Evolutionary conservation across 2,888 invertebrate species (phyloP).

Genomic region (Heliconius erato): DNA sequence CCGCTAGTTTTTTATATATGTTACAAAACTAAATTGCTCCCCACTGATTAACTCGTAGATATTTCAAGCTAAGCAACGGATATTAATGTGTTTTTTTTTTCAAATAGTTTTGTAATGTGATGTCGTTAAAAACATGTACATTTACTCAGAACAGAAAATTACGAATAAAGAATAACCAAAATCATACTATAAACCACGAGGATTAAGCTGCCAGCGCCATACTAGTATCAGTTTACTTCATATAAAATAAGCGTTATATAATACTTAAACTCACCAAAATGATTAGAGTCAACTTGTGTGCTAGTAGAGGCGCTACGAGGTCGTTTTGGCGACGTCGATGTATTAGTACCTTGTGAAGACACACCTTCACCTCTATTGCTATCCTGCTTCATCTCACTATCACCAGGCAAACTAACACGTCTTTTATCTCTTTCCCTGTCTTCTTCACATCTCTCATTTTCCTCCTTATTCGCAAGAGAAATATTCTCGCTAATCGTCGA

Average conservation of each 20-base stretch:
- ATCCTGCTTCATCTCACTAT: slow-evolving; percentile 81
- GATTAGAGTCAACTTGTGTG: slow-evolving; percentile 93
- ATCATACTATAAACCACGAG: too few relatives aligned
- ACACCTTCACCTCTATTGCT: slow-evolving; percentile 71
- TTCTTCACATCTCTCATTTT: slow-evolving; percentile 74
- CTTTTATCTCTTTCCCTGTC: slow-evolving; percentile 75
- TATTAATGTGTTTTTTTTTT: too few relatives aligned
- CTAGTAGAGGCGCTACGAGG: slow-evolving; percentile 92
- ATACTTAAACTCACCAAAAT: slow-evolving; percentile 88
- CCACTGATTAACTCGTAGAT: too few relatives aligned
- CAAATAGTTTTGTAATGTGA: too few relatives aligned
- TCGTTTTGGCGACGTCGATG: slow-evolving; percentile 87
- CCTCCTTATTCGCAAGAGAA: slow-evolving; percentile 80
- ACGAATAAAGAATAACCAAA: too few relatives aligned
- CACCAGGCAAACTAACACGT: slow-evolving; percentile 88
- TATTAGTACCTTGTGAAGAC: slow-evolving; percentile 75
- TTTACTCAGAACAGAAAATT: too few relatives aligned
- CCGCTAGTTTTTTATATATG: too few relatives aligned
- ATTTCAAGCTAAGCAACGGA: too few relatives aligned
- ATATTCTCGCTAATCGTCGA: slow-evolving; percentile 91
- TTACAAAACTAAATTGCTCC: too few relatives aligned
- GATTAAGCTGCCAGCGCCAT: too few relatives aligned
- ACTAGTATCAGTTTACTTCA: too few relatives aligned
- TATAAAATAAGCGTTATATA: background rate
- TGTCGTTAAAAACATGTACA: too few relatives aligned